Evolutionary conservation across 2,888 invertebrate genomes (phyloP), one percentile per base, ranked within the genome.

Genomic region (Cenopis cana): DNA sequence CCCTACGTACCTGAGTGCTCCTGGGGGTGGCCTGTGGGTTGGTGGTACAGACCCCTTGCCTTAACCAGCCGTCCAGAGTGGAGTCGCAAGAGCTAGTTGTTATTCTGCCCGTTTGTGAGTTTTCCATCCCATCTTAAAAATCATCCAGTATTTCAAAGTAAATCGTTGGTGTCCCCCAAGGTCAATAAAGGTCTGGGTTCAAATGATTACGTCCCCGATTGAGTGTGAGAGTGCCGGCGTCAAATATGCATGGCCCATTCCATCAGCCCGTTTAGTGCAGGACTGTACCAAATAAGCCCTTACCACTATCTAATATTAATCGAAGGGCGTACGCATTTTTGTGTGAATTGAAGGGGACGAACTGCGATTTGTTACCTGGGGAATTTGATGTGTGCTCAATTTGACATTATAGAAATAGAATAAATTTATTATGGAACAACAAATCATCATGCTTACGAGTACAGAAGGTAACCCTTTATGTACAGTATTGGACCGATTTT

Each of bases 221-320:
- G 71, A 60, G 66, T 69, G 69, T 33, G 62, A 69, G 56, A 52
- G 55, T 60, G 41, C 65, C 55, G 18, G 66, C 18, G 20, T 12
- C 61, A 67, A 71, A 67, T 71, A 71, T 71, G 71, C 71, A 71
- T 60, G 71, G 14, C 36, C 54, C 33, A 46, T 50, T 66, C 66
- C 50, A 61, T 70, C 65, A 49, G 49, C 49, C 66, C 29, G 55
- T 56, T 67, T 61, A 71, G 56, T 64, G 55, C 41, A 33, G n/a
- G 54, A 46, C n/a, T 46, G n/a, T 46, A n/a, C 46, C 17, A 36
- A 54, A n/a, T n/a, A n/a, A n/a, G 60, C 68, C 60, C 50, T 54
- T 60, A 18, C 46, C 20, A n/a, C 36, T 17, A 66, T 70, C 60
- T 54, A 66, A 60, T 70, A 70, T 70, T 70, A 55, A 66, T 41